Percentiles rank a stretch among this genome's conserved stretches.
Conservation (phyloP, 2,888 invertebrate species). For the Cyclophora albipunctata region DNA sequence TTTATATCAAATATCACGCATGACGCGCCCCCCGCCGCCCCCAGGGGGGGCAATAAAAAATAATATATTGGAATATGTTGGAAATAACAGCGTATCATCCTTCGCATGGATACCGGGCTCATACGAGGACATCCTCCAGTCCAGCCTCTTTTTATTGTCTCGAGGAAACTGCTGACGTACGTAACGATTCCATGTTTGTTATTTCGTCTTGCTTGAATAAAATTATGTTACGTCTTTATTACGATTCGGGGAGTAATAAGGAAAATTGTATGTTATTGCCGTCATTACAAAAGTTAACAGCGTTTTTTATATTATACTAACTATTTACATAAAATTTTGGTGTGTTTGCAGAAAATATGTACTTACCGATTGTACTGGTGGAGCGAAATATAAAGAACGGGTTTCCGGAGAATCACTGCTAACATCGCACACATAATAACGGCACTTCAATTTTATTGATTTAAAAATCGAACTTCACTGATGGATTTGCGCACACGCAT, state of each 20-base stretch:
- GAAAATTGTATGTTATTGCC: slow-evolving; percentile 29
- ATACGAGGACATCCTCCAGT: slow-evolving; percentile 63
- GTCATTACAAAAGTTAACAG: slow-evolving; percentile 18
- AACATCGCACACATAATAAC: no score
- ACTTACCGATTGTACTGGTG: slow-evolving; percentile 1
- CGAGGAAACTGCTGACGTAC: slow-evolving; percentile 57
- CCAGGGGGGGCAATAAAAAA: slow-evolving; percentile 72
- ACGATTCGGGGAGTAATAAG: slow-evolving; percentile 41
- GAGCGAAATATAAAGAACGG: no score
- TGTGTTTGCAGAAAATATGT: slow-evolving; percentile 1
- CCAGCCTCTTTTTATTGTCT: slow-evolving; percentile 67
- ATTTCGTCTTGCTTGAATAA: slow-evolving; percentile 50
- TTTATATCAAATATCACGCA: slow-evolving; percentile 77
- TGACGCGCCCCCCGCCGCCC: slow-evolving; percentile 58
- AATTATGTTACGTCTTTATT: slow-evolving; percentile 45
- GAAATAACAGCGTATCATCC: slow-evolving; percentile 75
- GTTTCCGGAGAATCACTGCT: no score
- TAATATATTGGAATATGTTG: slow-evolving; percentile 78
- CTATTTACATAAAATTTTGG: slow-evolving; percentile 7
- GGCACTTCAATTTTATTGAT: background rate
- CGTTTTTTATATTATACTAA: slow-evolving; percentile 8
- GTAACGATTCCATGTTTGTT: slow-evolving; percentile 52
- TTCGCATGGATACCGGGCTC: slow-evolving; percentile 54
- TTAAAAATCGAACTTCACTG: slow-evolving; percentile 30
- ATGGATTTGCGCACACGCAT: slow-evolving; percentile 62